Base-by-base conservation (phyloP, 2,888 invertebrate genomes). In the Molanna angustata region DNA sequence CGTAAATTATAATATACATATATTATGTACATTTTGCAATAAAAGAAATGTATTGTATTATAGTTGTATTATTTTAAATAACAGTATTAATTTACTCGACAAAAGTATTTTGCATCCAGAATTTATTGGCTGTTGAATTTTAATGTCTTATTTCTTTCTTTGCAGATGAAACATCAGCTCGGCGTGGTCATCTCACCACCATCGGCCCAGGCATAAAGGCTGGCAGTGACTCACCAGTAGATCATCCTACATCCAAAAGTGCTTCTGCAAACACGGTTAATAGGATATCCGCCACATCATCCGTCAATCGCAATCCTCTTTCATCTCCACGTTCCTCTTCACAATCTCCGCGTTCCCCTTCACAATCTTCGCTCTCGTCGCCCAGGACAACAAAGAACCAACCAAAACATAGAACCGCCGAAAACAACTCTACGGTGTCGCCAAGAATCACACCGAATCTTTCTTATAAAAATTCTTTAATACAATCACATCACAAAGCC, bases 151-250 rank as follows among this genome's bases (percentile, higher is more conserved):
- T 33, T 33, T 22, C 41, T 27, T 39, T 40, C 20, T 64, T 65
- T 66, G 2, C 66, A 66, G 80, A 73, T 70, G 75, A 73, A 42
- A 65, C 68, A 20, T 65, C 67, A 2, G 59, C 61, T 17, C 65
- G 69, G 37, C 64, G 71, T 4, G 66, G 72, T 27, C 65, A 69
- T 6, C 68, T 69, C 54, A 67, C 69, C 22, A 64, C 70, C 66
- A 64, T 68, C 1, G 66, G 68, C 45, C 65, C 65, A n/a, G 49
- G 69, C 48, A 62, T 69, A 27, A 69, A 69, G 1, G 62, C 65
- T 11, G 66, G 69, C 59, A 67, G 67, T 61, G 53, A 49, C 16
- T 19, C 39, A 13, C 39, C 22, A 9, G 44, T 44, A 17, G 44
- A 44, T 14, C 21, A 9, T 14, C 20, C 42, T 17, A 13, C 48